Conservation (phyloP, 1,140 invertebrate species). For the Lutraria rhynchaena region DNA sequence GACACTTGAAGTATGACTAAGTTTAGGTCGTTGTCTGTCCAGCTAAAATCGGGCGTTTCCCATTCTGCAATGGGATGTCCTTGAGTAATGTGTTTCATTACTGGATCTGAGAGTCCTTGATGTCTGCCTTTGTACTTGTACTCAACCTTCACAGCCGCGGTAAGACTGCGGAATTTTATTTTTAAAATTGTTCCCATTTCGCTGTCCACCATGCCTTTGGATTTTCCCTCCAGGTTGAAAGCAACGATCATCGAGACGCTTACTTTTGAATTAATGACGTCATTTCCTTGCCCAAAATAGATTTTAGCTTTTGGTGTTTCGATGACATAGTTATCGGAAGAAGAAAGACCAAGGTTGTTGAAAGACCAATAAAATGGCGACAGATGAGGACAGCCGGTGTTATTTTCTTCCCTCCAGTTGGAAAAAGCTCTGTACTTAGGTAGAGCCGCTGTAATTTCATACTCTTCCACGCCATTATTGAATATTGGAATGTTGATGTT, state of each 20-base stretch:
- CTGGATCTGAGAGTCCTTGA: conserved; percentile 23
- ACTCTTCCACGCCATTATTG: conserved; percentile 41
- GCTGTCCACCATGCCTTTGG: conserved; percentile 61
- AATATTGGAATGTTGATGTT: conserved; percentile 65
- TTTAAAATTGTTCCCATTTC: conserved; percentile 62
- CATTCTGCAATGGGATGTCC: conserved; percentile 39
- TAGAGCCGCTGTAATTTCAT: conserved; percentile 59
- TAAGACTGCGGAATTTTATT: conserved; percentile 51
- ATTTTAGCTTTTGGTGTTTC: conserved; percentile 38
- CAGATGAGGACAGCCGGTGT: conserved; percentile 55
- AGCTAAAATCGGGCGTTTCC: conserved; percentile 60
- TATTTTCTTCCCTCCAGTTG: conserved; percentile 51
- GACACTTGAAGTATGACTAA: conserved; percentile 48
- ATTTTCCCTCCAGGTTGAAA: conserved; percentile 60
- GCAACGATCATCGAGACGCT: conserved; percentile 30
- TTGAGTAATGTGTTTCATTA: conserved; percentile 30
- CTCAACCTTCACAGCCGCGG: not conserved
- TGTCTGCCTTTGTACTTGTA: conserved; percentile 50
- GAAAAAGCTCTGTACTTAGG: conserved; percentile 61
- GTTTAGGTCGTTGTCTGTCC: conserved; percentile 58
- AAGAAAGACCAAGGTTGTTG: conserved; percentile 11
- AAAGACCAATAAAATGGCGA: conserved; percentile 57
- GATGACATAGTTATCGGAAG: not conserved
- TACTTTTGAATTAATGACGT: conserved; percentile 9
- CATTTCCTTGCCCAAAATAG: conserved; percentile 15